Evolutionary conservation across 2,797 vertebrate species (phyloP).

Genomic region (Alcedo quadribrachys): DNA sequence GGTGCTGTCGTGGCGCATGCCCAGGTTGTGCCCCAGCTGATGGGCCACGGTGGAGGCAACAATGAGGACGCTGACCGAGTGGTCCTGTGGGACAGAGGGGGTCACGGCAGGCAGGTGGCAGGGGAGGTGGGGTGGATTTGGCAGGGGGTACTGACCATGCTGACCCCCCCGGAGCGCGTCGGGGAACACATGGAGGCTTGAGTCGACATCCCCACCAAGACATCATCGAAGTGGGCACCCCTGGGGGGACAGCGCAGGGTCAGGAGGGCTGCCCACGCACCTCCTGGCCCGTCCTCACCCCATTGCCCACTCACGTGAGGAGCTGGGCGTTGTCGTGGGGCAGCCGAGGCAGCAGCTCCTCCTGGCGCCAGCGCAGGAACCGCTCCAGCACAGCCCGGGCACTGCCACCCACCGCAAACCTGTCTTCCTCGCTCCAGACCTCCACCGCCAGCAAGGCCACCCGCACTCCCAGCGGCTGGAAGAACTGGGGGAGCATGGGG

Average conservation of each 20-base stretch:
- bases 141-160: constrained; percentile 81
- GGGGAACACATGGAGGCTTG: constrained; percentile 91
- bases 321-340: constrained; percentile 93
- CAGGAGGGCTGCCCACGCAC: fast-evolving
- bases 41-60: constrained; percentile 92
- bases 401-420: constrained; percentile 77
- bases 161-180: constrained; percentile 87
- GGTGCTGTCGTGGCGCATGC: constrained; percentile 85
- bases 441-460: constrained; percentile 89
- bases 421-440: constrained; percentile 87
- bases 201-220: constrained; percentile 87
- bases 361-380: constrained; percentile 88
- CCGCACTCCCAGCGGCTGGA: constrained; percentile 86
- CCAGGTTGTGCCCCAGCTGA: constrained; percentile 92
- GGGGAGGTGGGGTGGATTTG: fast-evolving
- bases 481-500: constrained; percentile 80
- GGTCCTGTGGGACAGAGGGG: constrained; percentile 80
- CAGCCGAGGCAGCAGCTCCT: constrained; percentile 84
- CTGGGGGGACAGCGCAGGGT: constrained; percentile 56
- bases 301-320: constrained; percentile 78
- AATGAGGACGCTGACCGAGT: constrained; percentile 87
- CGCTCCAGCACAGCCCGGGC: constrained; percentile 81
- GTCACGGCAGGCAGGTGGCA: not conserved
- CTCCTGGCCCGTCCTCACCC: fast-evolving
- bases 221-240: constrained; percentile 81